phyloP scores from a whole-genome alignment of 2,113 vertebrate genomes.

The Pterocles gutturalis region DNA sequence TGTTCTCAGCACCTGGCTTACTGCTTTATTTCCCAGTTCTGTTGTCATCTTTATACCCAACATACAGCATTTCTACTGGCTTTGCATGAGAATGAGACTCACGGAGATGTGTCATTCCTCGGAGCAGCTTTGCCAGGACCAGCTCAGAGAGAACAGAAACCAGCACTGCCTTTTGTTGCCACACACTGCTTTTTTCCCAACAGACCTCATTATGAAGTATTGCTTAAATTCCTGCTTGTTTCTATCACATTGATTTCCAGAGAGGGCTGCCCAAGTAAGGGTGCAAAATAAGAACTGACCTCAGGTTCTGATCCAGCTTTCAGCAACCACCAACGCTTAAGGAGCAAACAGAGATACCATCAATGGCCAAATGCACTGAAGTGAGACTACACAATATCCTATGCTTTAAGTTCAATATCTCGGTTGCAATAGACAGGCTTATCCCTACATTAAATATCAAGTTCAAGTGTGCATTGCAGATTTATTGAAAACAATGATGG shows the following conservation, averaged over 20 bases:
- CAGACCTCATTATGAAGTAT: background rate
- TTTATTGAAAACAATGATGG: background rate
- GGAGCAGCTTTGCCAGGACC: background rate
- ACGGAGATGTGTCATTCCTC: background rate
- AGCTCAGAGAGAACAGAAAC: background rate
- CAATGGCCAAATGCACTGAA: background rate
- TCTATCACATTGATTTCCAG: background rate
- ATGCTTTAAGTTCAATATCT: background rate
- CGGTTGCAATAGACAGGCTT: background rate
- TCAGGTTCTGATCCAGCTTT: background rate
- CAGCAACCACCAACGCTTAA: background rate
- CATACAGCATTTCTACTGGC: background rate
- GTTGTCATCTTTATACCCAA: background rate
- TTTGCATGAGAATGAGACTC: background rate
- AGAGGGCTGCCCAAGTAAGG: background rate
- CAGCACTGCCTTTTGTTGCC: background rate
- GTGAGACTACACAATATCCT: background rate
- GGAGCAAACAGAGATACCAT: background rate
- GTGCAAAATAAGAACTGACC: background rate
- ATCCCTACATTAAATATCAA: constrained; percentile 12
- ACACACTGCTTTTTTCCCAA: background rate
- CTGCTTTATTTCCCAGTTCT: constrained; percentile 28
- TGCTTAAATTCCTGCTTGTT: background rate
- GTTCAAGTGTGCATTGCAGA: background rate
- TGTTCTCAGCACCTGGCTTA: background rate